Evolutionary conservation across 2,888 invertebrate species (phyloP).

Genomic region (Chrysolina oricalcia): DNA sequence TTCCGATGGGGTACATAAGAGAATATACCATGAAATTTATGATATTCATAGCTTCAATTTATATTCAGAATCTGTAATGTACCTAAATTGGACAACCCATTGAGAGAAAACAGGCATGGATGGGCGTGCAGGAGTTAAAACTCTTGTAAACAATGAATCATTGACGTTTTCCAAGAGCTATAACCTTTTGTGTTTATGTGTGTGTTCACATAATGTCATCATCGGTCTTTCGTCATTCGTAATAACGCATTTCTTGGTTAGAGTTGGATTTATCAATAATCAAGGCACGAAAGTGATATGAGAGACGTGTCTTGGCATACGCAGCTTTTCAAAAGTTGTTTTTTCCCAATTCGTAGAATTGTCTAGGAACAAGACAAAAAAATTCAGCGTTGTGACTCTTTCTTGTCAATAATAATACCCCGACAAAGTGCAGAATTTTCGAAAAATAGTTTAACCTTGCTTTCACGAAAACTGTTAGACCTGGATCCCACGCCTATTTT

Average conservation of each 20-base stretch:
- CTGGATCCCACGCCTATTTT: too few species aligned
- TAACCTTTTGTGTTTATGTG: background rate
- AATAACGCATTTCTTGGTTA: background rate
- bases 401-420: too few species aligned
- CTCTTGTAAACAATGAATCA: slow-evolving; percentile 22
- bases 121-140: slow-evolving; percentile 18
- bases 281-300: background rate
- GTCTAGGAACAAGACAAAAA: too few species aligned
- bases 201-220: background rate
- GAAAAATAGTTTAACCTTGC: too few species aligned
- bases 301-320: background rate
- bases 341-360: too few species aligned
- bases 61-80: slow-evolving; percentile 43
- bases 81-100: slow-evolving; percentile 38
- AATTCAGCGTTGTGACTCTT: too few species aligned
- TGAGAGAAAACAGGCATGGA: slow-evolving; percentile 27
- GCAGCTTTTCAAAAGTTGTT: too few species aligned
- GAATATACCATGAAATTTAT: slow-evolving; percentile 40
- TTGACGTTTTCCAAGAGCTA: slow-evolving; percentile 5
- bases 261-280: background rate
- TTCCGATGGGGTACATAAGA: slow-evolving; percentile 38
- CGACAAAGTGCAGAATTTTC: too few species aligned
- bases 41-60: slow-evolving; percentile 43
- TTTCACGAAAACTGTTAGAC: too few species aligned
- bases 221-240: background rate